These are phyloP conservation scores for Xiphophorus birchmanni DNA, from an alignment of 2,797 vertebrate genomes.

Conservation along the genomic window DNA sequence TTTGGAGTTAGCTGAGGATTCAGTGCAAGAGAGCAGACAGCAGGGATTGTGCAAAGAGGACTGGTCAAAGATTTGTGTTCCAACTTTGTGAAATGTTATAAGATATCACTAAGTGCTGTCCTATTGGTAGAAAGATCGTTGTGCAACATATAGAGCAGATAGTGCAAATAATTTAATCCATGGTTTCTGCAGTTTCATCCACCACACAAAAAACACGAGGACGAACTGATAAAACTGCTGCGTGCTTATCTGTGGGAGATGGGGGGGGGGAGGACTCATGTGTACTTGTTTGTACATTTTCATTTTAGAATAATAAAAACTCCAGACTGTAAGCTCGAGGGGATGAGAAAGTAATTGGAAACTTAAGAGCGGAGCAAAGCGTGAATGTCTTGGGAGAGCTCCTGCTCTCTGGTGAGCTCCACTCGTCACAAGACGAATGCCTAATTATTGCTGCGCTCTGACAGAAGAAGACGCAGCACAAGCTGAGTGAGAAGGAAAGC, in stretches of 20 bases:
- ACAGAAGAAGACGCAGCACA: slow-evolving; percentile 28
- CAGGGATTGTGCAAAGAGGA: not conserved
- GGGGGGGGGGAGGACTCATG: not conserved
- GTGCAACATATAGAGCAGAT: not conserved
- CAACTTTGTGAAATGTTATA: not conserved
- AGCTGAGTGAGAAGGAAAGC: slow-evolving; percentile 26
- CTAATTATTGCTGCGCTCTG: slow-evolving; percentile 53
- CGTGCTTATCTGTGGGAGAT: not conserved
- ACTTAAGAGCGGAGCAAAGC: slow-evolving; percentile 21
- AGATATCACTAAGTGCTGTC: not conserved
- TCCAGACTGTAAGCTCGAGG: slow-evolving; percentile 8
- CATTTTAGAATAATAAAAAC: slow-evolving; percentile 16
- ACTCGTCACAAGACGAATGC: slow-evolving; percentile 33
- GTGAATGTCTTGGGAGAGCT: slow-evolving; percentile 35
- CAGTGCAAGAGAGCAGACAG: not conserved
- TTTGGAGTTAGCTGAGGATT: not conserved
- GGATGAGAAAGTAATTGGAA: slow-evolving; percentile 50
- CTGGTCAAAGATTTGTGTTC: not conserved
- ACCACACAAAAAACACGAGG: not conserved
- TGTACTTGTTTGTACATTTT: slow-evolving; percentile 3
- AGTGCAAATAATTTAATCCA: not conserved
- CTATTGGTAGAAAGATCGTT: not conserved
- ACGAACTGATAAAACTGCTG: not conserved
- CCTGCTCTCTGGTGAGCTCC: slow-evolving; percentile 46
- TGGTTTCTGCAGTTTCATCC: not conserved